Conservation (phyloP, 2,797 vertebrate species). For the Oreochromis grahami region DNA sequence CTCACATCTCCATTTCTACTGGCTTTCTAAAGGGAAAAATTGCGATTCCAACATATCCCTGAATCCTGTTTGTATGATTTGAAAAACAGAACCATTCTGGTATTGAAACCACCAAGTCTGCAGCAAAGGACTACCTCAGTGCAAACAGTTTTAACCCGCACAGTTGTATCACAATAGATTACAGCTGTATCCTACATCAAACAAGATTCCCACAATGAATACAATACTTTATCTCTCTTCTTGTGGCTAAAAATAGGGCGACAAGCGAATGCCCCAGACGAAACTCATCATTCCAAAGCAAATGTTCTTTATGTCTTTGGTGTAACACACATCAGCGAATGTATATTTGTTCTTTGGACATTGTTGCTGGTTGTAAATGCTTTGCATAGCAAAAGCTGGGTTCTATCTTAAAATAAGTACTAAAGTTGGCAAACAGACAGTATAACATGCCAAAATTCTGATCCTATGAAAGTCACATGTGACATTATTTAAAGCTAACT, state of each 20-base stretch:
- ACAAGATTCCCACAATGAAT: conserved; percentile 11
- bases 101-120: conserved; percentile 31
- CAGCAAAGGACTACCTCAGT: conserved; percentile 31
- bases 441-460: not conserved
- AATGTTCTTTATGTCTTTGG: conserved; percentile 45
- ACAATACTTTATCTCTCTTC: conserved; percentile 39
- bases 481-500: not conserved
- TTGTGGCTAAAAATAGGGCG: conserved; percentile 22
- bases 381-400: not conserved
- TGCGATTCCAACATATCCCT: conserved; percentile 27
- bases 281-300: conserved; percentile 42
- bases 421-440: not conserved
- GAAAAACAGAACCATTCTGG: conserved; percentile 50
- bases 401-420: not conserved
- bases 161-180: conserved; percentile 32
- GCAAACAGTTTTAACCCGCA: conserved; percentile 26
- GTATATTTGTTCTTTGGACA: conserved; percentile 3
- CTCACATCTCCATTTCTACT: conserved; percentile 25
- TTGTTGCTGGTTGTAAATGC: conserved; percentile 15
- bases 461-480: not conserved
- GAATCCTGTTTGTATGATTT: conserved; percentile 43
- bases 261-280: conserved; percentile 25
- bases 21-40: conserved; percentile 41
- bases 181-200: conserved; percentile 45
- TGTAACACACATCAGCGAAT: conserved; percentile 14